Percentiles rank a stretch among this genome's conserved stretches.
These are phyloP conservation scores for Acanthiza pusilla DNA, from an alignment of 2,797 vertebrate genomes.

Conservation along the genomic window DNA sequence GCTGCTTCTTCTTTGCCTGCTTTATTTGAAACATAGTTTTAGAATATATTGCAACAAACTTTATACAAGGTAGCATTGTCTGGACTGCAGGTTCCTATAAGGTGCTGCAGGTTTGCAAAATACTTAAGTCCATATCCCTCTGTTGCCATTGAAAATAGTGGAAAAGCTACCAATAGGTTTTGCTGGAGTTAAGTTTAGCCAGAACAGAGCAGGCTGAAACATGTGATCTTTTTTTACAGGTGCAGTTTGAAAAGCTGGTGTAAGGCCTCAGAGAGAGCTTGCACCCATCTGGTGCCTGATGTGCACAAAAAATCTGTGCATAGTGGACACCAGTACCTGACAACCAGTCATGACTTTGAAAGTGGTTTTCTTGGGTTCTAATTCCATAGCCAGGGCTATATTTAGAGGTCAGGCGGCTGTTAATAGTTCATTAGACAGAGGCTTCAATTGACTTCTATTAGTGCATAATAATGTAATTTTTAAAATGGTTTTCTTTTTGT, in stretches of 20 bases:
- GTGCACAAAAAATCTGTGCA: neutral
- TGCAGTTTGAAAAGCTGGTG: neutral
- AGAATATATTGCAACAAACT: neutral
- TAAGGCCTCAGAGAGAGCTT: neutral
- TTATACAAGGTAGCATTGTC: neutral
- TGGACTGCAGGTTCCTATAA: neutral
- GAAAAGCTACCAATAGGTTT: neutral
- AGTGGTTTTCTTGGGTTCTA: neutral
- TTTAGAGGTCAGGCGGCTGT: neutral
- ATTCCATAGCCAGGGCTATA: neutral
- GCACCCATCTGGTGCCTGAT: neutral
- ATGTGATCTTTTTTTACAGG: neutral
- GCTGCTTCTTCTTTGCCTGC: neutral
- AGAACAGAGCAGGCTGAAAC: neutral
- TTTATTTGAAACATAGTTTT: neutral
- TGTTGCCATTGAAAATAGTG: neutral
- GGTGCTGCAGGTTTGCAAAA: neutral
- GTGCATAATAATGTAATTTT: neutral
- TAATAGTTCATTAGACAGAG: neutral
- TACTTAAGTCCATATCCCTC: neutral
- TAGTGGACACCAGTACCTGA: neutral
- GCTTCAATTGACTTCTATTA: neutral
- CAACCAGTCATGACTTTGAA: neutral
- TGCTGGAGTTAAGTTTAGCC: neutral
- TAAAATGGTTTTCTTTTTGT: conserved; percentile 18